phyloP scores from a whole-genome alignment of 1,140 invertebrate genomes.

The Brachionus calyciflorus region DNA sequence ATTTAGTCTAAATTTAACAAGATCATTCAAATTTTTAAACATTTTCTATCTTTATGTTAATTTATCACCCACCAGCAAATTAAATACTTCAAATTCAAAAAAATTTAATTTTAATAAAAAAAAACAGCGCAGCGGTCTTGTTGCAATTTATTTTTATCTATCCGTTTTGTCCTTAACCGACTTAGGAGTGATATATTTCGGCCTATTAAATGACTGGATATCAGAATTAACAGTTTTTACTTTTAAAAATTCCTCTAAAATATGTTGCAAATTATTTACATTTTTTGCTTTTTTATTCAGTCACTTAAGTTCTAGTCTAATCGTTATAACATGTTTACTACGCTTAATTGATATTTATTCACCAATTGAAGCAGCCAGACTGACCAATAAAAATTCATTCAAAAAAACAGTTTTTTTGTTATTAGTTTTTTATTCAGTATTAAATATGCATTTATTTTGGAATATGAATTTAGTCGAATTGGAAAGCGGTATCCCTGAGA shows the following conservation, averaged over 20 bases:
- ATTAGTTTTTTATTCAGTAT: not conserved
- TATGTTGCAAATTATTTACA: conserved; percentile 35
- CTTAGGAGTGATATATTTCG: conserved; percentile 11
- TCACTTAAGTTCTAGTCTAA: conserved; percentile 26
- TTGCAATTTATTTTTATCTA: conserved; percentile 41
- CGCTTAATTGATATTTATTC: conserved; percentile 34
- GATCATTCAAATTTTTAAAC: not conserved
- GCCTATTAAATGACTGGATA: not conserved
- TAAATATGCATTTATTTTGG: conserved; percentile 45
- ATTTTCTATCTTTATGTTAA: not conserved
- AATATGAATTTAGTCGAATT: conserved; percentile 21
- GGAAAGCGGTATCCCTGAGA: not conserved
- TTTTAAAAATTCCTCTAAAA: not conserved
- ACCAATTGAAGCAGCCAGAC: conserved; percentile 24
- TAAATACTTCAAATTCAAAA: not conserved
- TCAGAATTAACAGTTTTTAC: not conserved
- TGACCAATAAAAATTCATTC: conserved; percentile 15
- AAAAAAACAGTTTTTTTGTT: not conserved
- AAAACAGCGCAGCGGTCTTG: not conserved
- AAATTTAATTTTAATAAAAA: not conserved
- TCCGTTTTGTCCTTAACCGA: conserved; percentile 1
- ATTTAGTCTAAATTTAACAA: not conserved
- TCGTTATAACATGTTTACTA: conserved; percentile 12
- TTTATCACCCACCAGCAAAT: not conserved
- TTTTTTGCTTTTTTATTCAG: conserved; percentile 24